phyloP scores from a whole-genome alignment of 2,797 vertebrate species.

The Gymnopithys bicolor region DNA sequence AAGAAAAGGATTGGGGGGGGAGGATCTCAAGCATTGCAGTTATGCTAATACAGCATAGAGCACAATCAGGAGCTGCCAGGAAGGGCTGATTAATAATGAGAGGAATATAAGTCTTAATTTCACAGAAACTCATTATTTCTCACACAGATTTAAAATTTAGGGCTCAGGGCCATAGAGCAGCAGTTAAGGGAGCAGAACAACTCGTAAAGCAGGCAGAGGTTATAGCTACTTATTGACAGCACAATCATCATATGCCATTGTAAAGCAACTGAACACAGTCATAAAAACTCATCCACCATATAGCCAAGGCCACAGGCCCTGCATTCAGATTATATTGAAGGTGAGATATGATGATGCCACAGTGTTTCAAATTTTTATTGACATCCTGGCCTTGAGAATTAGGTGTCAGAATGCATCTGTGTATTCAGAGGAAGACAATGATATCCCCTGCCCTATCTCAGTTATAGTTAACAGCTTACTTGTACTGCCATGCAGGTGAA shows the following conservation, averaged over 20 bases:
- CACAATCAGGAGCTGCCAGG: constrained; percentile 44
- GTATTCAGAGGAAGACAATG: constrained; percentile 10
- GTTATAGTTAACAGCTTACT: neutral
- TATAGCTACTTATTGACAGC: constrained; percentile 53
- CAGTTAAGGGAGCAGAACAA: constrained; percentile 40
- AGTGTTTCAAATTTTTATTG: constrained; percentile 43
- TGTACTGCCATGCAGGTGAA: neutral
- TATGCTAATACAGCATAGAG: neutral
- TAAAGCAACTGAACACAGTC: constrained; percentile 17
- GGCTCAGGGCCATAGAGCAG: neutral
- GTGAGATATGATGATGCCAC: constrained; percentile 25
- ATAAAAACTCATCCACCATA: constrained; percentile 13
- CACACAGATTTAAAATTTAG: constrained; percentile 35
- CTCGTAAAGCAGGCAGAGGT: constrained; percentile 10
- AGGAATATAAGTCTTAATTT: constrained; percentile 53
- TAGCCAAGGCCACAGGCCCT: constrained; percentile 3
- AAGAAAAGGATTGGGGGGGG: neutral
- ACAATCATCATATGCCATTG: constrained; percentile 21
- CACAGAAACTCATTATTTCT: neutral
- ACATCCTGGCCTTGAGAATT: constrained; percentile 22
- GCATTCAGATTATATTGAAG: neutral
- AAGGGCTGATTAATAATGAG: constrained; percentile 48
- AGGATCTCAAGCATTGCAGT: neutral
- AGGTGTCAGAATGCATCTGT: constrained; percentile 21
- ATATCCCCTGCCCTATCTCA: neutral